Evolutionary conservation across 2,888 invertebrate species (phyloP), one percentile per base, ranked within the genome.

Genomic region (Synanthedon andrenaeformis): DNA sequence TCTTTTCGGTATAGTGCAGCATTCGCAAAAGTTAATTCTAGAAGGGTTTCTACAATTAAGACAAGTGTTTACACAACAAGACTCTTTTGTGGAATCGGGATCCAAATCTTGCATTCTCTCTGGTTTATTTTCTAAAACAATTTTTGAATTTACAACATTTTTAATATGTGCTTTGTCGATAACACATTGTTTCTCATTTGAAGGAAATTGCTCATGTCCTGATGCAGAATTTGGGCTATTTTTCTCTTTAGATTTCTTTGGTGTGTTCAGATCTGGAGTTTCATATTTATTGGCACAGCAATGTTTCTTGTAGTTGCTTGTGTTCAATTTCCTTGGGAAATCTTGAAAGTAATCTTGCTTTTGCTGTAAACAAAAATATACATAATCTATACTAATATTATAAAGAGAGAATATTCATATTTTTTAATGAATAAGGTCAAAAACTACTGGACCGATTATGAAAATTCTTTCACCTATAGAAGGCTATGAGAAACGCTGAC

Each of bases 291-390:
- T 14, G 12, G 8, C 49, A 28, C 42, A 23, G 11, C 41, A 14
- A 52, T 54, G n/a, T 14, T 49, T 51, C 19, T 54, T 28, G 17
- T 17, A 49, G 17, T 17, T 49, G 10, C 2, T 19, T 3, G 51
- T 51, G 51, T 51, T 35, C 10, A 35, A 71, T 12, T 63, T 79
- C 13, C 69, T 67, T 4, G 79, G 71, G 56, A 83, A 79, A 51
- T 77, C 82, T 0, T 77, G 56, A 57, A 83, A 85, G 51, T 82
- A 70, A 28, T 87, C 86, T 61, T 72, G 81, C 45, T 82, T 87
- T 74, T 85, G 78, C 86, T 86, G 76, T 23, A 66, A 76, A 54
- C 28, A 51, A 51, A 48, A 49, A 52, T 54, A 55, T 28, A 49
- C n/a, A n/a, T n/a, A n/a, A n/a, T n/a, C n/a, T 4, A 28, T 23